A percentile compares a stretch with the other conserved stretches of the same genome.
phyloP scores from a whole-genome alignment of 2,797 vertebrate species.

The Myiotriccus ornatus region DNA sequence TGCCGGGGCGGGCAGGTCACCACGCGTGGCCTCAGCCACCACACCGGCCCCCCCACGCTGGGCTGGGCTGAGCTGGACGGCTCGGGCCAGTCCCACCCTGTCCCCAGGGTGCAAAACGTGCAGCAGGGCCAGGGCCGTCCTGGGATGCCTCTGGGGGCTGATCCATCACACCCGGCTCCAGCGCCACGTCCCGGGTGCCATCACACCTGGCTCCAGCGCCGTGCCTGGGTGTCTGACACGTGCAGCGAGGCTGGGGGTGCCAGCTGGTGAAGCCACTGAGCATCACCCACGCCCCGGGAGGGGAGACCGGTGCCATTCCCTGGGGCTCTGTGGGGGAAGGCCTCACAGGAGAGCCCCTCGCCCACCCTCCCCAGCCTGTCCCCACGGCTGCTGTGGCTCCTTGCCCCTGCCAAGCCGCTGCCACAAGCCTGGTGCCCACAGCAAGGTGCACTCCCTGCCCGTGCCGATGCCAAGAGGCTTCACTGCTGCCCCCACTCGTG shows the following conservation, averaged over 20 bases:
- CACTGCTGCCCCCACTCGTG: rapidly evolving
- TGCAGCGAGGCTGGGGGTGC: rapidly evolving
- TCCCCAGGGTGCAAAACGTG: rapidly evolving
- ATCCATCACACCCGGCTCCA: rapidly evolving
- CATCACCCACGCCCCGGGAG: rapidly evolving
- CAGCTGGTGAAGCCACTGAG: background rate
- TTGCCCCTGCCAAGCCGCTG: rapidly evolving
- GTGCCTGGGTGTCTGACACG: background rate
- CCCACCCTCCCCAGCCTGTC: background rate
- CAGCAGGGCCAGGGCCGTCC: background rate
- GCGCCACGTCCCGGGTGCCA: rapidly evolving
- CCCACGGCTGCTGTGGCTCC: rapidly evolving
- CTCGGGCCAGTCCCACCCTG: background rate
- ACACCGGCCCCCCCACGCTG: no score
- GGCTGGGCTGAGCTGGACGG: background rate
- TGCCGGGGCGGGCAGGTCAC: background rate
- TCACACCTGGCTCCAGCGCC: background rate
- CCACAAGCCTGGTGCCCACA: rapidly evolving
- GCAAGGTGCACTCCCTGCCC: rapidly evolving
- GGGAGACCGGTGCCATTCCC: background rate
- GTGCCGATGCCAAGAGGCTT: rapidly evolving
- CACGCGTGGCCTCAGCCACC: rapidly evolving
- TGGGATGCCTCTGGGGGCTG: background rate
- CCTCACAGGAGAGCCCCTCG: rapidly evolving
- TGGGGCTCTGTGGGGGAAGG: background rate